phyloP scores from a whole-genome alignment of 2,113 vertebrate genomes.

The Cervus canadensis region DNA sequence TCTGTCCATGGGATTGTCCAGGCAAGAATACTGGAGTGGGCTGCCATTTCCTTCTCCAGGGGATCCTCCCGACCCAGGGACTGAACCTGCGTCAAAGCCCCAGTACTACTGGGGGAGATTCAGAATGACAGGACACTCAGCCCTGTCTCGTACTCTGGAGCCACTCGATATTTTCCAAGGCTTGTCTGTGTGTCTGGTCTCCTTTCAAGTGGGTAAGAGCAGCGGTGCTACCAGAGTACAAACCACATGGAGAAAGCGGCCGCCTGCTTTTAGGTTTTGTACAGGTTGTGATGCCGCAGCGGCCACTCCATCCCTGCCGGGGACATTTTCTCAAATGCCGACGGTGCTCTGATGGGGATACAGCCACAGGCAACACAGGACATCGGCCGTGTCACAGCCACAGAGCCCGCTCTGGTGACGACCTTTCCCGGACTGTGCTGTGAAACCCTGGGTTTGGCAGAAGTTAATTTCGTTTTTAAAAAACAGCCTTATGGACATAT shows the following conservation, averaged over 20 bases:
- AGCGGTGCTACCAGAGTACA: accelerated
- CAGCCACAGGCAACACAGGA: accelerated
- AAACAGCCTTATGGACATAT: background rate
- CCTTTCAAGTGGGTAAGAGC: background rate
- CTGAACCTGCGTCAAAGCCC: background rate
- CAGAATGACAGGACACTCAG: accelerated
- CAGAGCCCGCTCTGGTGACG: background rate
- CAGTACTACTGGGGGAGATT: background rate
- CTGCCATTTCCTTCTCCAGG: background rate
- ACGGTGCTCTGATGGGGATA: background rate
- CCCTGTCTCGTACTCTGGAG: accelerated
- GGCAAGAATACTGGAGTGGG: background rate
- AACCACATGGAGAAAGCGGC: accelerated
- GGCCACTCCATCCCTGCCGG: background rate
- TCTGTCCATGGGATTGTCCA: background rate
- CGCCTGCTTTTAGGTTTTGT: background rate
- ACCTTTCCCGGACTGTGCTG: background rate
- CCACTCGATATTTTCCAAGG: background rate
- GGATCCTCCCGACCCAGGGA: background rate
- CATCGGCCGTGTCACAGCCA: accelerated
- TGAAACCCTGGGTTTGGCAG: background rate
- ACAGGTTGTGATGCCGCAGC: accelerated
- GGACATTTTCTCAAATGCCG: background rate
- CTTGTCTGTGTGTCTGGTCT: background rate
- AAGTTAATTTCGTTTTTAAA: background rate